phyloP scores from a whole-genome alignment of 2,797 vertebrate genomes.

The Hemibagrus guttatus region DNA sequence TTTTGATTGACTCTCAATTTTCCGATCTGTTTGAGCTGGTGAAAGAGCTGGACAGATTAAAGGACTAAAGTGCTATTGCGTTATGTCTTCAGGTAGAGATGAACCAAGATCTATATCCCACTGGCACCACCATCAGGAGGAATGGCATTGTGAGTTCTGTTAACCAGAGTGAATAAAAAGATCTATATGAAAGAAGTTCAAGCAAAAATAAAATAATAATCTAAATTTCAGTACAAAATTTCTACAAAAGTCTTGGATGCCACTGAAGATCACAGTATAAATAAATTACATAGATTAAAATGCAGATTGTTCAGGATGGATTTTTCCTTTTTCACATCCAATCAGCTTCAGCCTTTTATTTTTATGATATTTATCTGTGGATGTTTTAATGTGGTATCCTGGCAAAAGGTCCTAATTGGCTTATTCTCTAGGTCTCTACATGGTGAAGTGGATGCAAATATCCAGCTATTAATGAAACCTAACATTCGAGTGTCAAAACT shows the following conservation, averaged over 20 bases:
- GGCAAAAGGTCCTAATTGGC: not conserved
- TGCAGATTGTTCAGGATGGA: not conserved
- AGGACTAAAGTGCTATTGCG: constrained; percentile 5
- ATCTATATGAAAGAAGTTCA: not conserved
- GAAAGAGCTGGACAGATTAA: not conserved
- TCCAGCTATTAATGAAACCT: not conserved
- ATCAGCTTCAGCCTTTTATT: not conserved
- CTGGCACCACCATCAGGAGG: not conserved
- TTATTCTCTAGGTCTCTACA: not conserved
- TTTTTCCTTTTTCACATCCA: not conserved
- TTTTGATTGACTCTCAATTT: not conserved
- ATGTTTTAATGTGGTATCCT: not conserved
- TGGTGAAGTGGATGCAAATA: not conserved
- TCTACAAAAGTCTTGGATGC: not conserved
- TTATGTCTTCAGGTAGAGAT: not conserved
- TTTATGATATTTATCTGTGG: not conserved
- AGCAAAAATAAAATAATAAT: not conserved
- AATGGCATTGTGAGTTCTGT: not conserved
- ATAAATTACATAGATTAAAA: not conserved
- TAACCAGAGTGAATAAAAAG: not conserved
- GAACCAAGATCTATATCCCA: not conserved
- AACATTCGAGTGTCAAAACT: not conserved
- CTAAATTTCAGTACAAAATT: not conserved
- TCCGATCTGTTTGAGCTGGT: not conserved
- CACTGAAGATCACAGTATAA: not conserved